Evolutionary conservation across 2,797 vertebrate genomes (phyloP).

Genomic region (Enteromius viviparus): DNA sequence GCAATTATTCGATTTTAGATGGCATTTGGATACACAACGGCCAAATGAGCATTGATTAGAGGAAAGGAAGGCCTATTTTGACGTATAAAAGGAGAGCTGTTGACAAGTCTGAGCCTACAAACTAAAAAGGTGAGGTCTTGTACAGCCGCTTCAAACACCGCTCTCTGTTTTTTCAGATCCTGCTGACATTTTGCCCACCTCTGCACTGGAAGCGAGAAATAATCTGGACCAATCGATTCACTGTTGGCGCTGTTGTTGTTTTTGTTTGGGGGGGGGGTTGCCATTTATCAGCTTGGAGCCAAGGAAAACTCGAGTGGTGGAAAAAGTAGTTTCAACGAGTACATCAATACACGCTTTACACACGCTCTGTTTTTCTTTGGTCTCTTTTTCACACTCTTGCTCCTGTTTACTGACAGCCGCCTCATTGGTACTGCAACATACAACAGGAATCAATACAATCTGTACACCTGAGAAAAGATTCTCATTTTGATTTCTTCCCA

Average conservation of each 20-base stretch:
- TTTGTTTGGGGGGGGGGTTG: background rate
- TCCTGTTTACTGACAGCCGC: background rate
- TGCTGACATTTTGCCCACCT: constrained; percentile 38
- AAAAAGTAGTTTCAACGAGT: constrained; percentile 7
- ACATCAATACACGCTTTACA: constrained; percentile 18
- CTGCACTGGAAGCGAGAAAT: constrained; percentile 33
- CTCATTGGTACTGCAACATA: background rate
- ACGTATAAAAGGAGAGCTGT: constrained; percentile 26
- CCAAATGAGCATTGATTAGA: constrained; percentile 47
- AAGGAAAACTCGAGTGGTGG: background rate
- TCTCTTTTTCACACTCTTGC: constrained; percentile 18
- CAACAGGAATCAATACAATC: constrained; percentile 17
- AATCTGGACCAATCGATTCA: constrained; percentile 43
- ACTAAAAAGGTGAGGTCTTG: constrained; percentile 26
- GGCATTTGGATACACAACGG: constrained; percentile 46
- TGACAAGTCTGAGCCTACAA: constrained; percentile 4
- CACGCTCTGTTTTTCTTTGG: background rate
- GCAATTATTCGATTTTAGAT: constrained; percentile 45
- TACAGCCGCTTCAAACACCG: background rate
- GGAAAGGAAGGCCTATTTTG: constrained; percentile 6
- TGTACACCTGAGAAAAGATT: constrained; percentile 1
- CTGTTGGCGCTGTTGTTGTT: background rate
- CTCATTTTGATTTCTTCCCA: background rate
- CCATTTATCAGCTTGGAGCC: constrained; percentile 9
- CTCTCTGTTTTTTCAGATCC: constrained; percentile 22